Evolutionary conservation across 2,113 vertebrate genomes (phyloP), one percentile per base, ranked within the genome.

Genomic region (Thunnus maccoyii): DNA sequence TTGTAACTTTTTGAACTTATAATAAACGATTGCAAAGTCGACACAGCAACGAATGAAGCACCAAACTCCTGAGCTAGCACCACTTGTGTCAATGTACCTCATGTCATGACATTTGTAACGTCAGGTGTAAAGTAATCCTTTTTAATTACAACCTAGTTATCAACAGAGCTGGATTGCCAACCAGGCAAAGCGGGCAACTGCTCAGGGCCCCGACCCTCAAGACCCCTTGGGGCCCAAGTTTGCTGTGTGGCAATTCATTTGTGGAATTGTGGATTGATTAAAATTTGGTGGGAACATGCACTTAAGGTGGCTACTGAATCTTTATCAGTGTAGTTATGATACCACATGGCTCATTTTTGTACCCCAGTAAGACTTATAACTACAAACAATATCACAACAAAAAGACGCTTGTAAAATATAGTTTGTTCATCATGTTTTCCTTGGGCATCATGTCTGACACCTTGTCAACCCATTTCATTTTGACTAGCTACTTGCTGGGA

Each of bases 41-140:
- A 55, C 14, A 13, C n/a, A 4, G 36, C 0, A 9, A 4, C 9
- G 4, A 54, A 3, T 4, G 17, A 13, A 48, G 16, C 48, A 9
- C 4, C 2, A 0, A 22, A 14, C n/a, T 13, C 30, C 7, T 2
- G 32, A 41, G n/a, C 46, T 70, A 52, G 64, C 51, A 9, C 63
- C 63, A 32, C 65, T 74, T 61, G 82, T 70, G 65, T 69, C 48
- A 46, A n/a, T 5, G 6, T 9, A 9, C 70, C 54, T 18, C 2
- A 13, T 56, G 41, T 25, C 54, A 3, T 18, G 27, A 20, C 10
- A 36, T 41, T 13, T 67, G 16, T 25, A 17, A 47, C 46, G 2
- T 17, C 63, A 18, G 46, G 41, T 63, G 50, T 41, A 3, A n/a
- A 27, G 12, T 4, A 7, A 13, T 67, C 7, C 12, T 30, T 52